Percentiles rank a stretch among this genome's conserved stretches.
phyloP scores from a whole-genome alignment of 2,888 invertebrate species.

The Tineola bisselliella region DNA sequence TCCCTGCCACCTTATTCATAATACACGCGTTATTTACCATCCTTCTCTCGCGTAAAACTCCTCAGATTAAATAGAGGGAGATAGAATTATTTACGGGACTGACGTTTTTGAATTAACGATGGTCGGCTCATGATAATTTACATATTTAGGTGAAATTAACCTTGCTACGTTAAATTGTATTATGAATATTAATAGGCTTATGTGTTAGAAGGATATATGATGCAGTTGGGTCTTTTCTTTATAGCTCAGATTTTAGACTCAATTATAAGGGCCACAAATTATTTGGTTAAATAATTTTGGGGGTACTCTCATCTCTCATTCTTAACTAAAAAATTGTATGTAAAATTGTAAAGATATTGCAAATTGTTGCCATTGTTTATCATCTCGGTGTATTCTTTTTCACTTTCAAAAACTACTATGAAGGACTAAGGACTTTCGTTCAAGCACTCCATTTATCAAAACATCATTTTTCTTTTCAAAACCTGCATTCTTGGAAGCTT shows the following conservation, averaged over 20 bases:
- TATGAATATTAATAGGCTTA: constrained; percentile 65
- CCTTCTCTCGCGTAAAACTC: constrained; percentile 28
- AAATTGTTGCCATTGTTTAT: too few species aligned
- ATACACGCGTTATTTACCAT: constrained; percentile 38
- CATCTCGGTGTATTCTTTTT: too few species aligned
- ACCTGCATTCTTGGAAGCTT: too few species aligned
- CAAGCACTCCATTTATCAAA: too few species aligned
- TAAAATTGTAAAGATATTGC: too few species aligned
- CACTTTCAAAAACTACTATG: too few species aligned
- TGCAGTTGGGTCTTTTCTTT: constrained; percentile 38
- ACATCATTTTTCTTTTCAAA: too few species aligned
- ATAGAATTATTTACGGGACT: constrained; percentile 53
- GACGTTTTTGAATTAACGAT: constrained; percentile 64
- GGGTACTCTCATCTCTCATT: too few species aligned
- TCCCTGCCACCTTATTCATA: constrained; percentile 65
- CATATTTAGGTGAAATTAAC: constrained; percentile 70
- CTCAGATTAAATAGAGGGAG: constrained; percentile 22
- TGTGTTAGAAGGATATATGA: constrained; percentile 38
- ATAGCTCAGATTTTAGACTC: constrained; percentile 45
- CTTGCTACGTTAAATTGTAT: constrained; percentile 66
- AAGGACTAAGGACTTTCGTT: too few species aligned
- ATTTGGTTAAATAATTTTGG: too few species aligned
- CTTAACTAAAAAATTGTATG: too few species aligned
- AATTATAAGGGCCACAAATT: constrained; percentile 4
- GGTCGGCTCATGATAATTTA: constrained; percentile 70